A percentile compares a stretch with the other conserved stretches of the same genome.
phyloP scores from a whole-genome alignment of 2,888 invertebrate species.

The Tenthredo livida region DNA sequence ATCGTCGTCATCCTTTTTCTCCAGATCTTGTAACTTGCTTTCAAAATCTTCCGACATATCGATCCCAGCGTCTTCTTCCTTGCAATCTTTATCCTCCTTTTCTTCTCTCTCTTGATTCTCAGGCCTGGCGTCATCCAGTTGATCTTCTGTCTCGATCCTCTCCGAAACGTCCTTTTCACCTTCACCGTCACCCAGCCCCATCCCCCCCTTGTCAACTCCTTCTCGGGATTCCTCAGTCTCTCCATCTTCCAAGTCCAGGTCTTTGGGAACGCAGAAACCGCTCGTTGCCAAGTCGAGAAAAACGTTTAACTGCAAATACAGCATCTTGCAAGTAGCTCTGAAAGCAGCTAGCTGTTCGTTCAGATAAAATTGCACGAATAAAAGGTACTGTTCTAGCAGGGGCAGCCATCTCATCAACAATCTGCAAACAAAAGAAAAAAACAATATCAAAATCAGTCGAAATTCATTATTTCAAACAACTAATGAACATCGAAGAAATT shows the following conservation, averaged over 20 bases:
- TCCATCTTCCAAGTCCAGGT: constrained; percentile 87
- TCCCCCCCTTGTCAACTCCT: constrained; percentile 84
- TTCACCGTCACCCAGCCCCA: constrained; percentile 95
- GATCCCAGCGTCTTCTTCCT: constrained; percentile 94
- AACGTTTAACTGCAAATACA: constrained; percentile 89
- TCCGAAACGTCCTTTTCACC: constrained; percentile 98
- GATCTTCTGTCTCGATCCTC: constrained; percentile 94
- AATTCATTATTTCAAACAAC: not conserved
- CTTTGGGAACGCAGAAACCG: constrained; percentile 97
- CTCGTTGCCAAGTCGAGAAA: constrained; percentile 90
- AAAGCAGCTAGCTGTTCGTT: constrained; percentile 89
- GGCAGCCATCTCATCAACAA: constrained; percentile 81
- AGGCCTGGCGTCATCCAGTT: constrained; percentile 93
- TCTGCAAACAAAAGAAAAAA: constrained; percentile 66
- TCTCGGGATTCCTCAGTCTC: constrained; percentile 82
- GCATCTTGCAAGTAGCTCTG: constrained; percentile 89
- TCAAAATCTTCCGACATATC: constrained; percentile 99
- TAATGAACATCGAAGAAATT: not conserved
- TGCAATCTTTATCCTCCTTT: constrained; percentile 86
- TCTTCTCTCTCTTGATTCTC: constrained; percentile 87
- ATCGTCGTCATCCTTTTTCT: constrained; percentile 82
- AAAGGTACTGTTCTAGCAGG: constrained; percentile 87
- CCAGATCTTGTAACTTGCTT: constrained; percentile 90
- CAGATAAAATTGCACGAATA: constrained; percentile 89
- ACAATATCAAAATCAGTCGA: not conserved